A percentile compares a stretch with the other conserved stretches of the same genome.
Conservation (phyloP, 2,113 vertebrate species). For the Muntiacus reevesi region DNA sequence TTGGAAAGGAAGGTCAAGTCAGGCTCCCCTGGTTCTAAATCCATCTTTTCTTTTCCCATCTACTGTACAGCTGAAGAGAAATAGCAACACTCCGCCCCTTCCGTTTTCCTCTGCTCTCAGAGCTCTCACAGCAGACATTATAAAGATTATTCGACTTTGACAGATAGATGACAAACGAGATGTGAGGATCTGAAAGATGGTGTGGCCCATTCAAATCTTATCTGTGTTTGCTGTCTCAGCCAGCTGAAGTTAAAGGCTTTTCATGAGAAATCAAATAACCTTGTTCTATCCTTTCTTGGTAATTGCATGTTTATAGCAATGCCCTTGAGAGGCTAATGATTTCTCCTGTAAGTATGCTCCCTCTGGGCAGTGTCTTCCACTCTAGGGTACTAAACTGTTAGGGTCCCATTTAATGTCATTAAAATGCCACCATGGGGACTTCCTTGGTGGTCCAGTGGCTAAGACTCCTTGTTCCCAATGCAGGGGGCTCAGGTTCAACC, state of each 20-base stretch:
- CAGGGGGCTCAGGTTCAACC: neutral
- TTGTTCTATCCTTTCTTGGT: neutral
- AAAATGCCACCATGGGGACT: neutral
- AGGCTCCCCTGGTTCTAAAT: neutral
- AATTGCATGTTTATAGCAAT: neutral
- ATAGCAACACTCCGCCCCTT: fast-evolving
- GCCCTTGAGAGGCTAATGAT: neutral
- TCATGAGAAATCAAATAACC: neutral
- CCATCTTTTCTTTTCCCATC: neutral
- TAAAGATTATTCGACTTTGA: neutral
- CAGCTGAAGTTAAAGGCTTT: neutral
- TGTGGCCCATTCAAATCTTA: neutral
- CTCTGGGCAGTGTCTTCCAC: neutral
- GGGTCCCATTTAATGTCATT: neutral
- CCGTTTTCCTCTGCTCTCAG: neutral
- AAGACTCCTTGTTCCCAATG: fast-evolving
- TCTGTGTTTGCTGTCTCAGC: neutral
- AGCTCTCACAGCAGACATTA: neutral
- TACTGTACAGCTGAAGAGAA: neutral
- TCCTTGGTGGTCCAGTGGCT: neutral
- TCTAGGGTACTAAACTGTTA: neutral
- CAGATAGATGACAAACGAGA: neutral
- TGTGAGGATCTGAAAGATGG: neutral
- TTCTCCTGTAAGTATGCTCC: neutral
- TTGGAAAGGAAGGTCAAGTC: neutral